Evolutionary conservation across 2,797 vertebrate species (phyloP), one percentile per base, ranked within the genome.

Genomic region (Macropus fuliginosus): DNA sequence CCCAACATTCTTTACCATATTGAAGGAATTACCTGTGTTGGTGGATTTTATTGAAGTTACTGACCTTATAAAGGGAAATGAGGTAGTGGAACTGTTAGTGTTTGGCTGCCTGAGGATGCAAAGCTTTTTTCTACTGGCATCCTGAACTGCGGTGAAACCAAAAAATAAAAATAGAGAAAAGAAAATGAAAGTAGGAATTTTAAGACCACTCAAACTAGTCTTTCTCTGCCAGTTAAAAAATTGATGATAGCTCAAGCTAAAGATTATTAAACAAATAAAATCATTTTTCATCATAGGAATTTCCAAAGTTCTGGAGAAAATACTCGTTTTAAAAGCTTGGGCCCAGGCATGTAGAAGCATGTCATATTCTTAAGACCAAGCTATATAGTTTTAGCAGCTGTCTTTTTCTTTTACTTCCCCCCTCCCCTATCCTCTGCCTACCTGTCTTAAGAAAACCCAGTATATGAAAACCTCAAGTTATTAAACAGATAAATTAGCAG

Each of bases 321-420:
- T 31, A 92, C 40, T n/a, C 92, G 91, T 91, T 91, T 55, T 54
- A n/a, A 52, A 93, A 93, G 8, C 54, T 94, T 92, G 91, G 89
- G 56, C 34, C 3, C 54, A 91, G 46, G 12, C 56, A 57, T 92
- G 18, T 18, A 74, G 12, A 93, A 90, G 18, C 91, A 90, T 55
- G 96, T 95, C 54, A 94, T 94, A 96, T 94, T 92, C 31, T 89
- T 46, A 40, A 96, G n/a, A 94, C 55, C 40, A 66, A 90, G n/a
- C 54, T 95, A 95, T 59, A 91, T 10, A 55, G 89, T 96, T 87
- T 87, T 1, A 27, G 24, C 40, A 87, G 40, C n/a, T 24, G 18
- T 40, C 8, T n/a, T n/a, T 81, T 81, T 46, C 74, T 87, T 50
- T 21, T 40, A 5, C 66, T 87, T 87, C 40, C 74, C 40, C 28